Conservation (phyloP, 2,797 vertebrate genomes). For the Acomys russatus region DNA sequence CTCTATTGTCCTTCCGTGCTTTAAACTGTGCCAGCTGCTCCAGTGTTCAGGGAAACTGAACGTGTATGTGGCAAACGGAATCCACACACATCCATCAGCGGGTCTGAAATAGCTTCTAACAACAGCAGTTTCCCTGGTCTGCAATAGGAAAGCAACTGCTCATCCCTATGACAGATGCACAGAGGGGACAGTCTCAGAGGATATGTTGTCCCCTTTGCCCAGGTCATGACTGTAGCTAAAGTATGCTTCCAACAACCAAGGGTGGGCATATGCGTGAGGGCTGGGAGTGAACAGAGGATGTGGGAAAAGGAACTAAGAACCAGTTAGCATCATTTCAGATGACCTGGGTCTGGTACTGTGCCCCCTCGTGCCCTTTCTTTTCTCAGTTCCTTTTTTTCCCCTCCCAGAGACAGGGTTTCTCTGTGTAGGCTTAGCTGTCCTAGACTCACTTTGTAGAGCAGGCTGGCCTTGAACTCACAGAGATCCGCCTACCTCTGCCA, state of each 20-base stretch:
- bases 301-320: not conserved
- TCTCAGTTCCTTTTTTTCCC: too few species aligned
- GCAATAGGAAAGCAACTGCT: not conserved
- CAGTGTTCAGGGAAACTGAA: not conserved
- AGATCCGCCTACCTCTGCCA: too few species aligned
- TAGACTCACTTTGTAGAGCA: too few species aligned
- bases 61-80: not conserved
- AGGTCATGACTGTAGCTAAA: not conserved
- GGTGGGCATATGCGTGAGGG: too few species aligned
- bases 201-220: not conserved
- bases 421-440: too few species aligned
- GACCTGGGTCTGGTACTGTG: fast-evolving
- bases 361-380: not conserved
- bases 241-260: not conserved
- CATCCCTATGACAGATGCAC: not conserved
- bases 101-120: not conserved
- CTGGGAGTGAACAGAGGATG: not conserved
- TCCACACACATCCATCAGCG: not conserved
- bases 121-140: not conserved
- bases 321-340: not conserved
- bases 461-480: too few species aligned
- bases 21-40: not conserved
- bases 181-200: not conserved
- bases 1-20: not conserved
- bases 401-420: too few species aligned